Conservation (phyloP, 1,140 invertebrate species). For the Cyclina sinensis region DNA sequence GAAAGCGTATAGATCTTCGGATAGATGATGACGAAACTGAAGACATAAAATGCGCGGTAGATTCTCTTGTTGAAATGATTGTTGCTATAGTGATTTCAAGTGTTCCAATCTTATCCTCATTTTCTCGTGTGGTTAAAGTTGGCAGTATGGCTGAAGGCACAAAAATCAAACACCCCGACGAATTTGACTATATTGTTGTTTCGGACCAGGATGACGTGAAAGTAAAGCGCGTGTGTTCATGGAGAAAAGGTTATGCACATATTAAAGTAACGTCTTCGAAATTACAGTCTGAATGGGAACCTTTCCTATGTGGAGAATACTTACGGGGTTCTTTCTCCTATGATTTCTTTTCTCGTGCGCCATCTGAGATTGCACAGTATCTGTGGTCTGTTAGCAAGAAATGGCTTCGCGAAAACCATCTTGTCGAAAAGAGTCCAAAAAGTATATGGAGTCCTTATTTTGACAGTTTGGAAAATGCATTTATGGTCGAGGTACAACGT, state of each 20-base stretch:
- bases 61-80: not conserved
- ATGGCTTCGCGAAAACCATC: not conserved
- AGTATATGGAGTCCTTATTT: not conserved
- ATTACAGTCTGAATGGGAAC: not conserved
- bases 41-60: not conserved
- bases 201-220: not conserved
- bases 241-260: constrained; percentile 11
- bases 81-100: not conserved
- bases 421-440: not conserved
- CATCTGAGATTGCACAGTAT: not conserved
- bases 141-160: not conserved
- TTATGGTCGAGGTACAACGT: not conserved
- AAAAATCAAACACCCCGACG: not conserved
- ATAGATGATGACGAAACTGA: not conserved
- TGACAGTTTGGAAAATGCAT: constrained; percentile 4
- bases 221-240: not conserved
- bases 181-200: not conserved
- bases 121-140: not conserved
- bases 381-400: not conserved
- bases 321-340: not conserved
- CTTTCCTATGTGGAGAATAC: not conserved
- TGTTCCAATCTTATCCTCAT: not conserved
- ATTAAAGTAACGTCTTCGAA: not conserved
- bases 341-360: not conserved
- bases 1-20: not conserved